These are phyloP conservation scores for Hydrozoanthus tunicans DNA, from an alignment of 64 coral and sea anemone genomes.

Conservation along the genomic window DNA sequence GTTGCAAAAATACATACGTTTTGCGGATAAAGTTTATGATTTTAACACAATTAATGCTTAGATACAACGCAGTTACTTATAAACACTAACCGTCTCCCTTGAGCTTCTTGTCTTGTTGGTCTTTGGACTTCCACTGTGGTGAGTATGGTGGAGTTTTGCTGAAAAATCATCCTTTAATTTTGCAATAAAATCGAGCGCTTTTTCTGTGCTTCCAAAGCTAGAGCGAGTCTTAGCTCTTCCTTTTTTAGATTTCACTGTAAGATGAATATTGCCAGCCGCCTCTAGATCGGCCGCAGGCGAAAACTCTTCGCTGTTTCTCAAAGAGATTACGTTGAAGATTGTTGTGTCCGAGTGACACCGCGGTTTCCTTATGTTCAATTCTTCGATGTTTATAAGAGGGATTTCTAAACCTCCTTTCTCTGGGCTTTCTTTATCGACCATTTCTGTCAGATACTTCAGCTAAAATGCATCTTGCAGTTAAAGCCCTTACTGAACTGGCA, in stretches of 20 bases:
- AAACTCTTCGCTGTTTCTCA: constrained; percentile 8
- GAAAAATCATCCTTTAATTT: constrained; percentile 56
- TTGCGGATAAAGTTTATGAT: too few relatives aligned
- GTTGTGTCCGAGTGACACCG: constrained; percentile 18
- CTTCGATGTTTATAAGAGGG: constrained; percentile 10
- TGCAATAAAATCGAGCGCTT: constrained; percentile 48
- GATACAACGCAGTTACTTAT: neutral
- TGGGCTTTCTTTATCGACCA: constrained; percentile 3
- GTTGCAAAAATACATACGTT: too few relatives aligned
- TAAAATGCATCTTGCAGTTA: neutral
- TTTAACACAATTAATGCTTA: neutral
- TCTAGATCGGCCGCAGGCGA: neutral
- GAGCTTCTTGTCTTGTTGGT: neutral
- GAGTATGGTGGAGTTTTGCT: neutral
- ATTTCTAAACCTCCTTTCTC: constrained; percentile 15
- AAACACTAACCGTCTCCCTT: constrained; percentile 57
- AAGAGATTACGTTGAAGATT: constrained; percentile 17
- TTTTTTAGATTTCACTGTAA: constrained; percentile 17
- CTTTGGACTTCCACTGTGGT: constrained; percentile 2
- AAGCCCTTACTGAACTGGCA: neutral
- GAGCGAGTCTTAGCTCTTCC: constrained; percentile 3
- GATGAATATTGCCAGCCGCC: constrained; percentile 2
- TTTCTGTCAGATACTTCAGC: neutral
- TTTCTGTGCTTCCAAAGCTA: constrained; percentile 39
- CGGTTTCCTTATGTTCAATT: neutral